Conservation (phyloP, 2,113 vertebrate species). For the Oplegnathus fasciatus region DNA sequence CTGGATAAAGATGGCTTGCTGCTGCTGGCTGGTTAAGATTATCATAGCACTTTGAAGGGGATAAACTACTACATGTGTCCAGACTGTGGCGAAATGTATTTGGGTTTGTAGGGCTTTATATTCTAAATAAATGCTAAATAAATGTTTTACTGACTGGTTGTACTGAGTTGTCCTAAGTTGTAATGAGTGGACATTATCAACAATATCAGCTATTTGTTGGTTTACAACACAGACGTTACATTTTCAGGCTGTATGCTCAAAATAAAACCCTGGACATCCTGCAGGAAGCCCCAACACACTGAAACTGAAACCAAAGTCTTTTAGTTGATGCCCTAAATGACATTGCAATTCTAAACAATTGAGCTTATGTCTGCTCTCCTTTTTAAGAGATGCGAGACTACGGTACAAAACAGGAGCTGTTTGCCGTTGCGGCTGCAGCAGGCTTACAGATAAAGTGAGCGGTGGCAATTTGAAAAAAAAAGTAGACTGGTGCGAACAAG, state of each 20-base stretch:
- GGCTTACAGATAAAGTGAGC: neutral
- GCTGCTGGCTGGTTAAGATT: constrained; percentile 41
- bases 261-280: neutral
- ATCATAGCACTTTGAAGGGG: constrained; percentile 26
- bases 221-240: neutral
- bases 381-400: neutral
- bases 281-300: neutral
- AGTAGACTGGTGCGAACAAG: neutral
- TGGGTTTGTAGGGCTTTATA: neutral
- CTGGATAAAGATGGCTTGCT: constrained; percentile 34
- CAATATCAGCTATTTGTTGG: neutral
- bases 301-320: neutral
- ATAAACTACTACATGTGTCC: constrained; percentile 47
- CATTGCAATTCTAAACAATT: neutral
- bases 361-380: neutral
- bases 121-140: neutral
- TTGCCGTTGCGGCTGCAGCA: neutral
- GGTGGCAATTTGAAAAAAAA: neutral
- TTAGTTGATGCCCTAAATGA: neutral
- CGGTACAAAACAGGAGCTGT: neutral
- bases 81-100: constrained; percentile 21
- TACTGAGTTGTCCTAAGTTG: neutral
- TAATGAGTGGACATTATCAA: neutral
- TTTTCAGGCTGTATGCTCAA: neutral
- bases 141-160: neutral